Base-by-base conservation (phyloP, 2,113 vertebrate species). In the Setophaga coronata region DNA sequence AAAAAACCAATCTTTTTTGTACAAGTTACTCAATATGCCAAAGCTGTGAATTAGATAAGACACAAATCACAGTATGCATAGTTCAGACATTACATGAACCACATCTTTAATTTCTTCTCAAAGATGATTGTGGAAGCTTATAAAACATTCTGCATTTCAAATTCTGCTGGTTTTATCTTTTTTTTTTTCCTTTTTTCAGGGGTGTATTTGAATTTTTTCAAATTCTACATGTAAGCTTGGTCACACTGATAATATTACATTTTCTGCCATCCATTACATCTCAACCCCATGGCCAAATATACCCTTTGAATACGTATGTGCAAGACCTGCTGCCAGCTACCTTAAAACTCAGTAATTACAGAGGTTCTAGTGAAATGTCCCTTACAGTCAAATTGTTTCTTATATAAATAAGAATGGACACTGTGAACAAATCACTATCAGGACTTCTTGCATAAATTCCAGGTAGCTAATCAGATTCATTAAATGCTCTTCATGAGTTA, bases 61-160 rank as follows among this genome's bases (percentile, higher is more conserved):
- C 50, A 13, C 18, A 67, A 89, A 79, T 71, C 20, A 16, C 88
- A 65, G 38, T 31, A 26, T 62, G 62, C 8, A 8, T 93, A 60
- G 18, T 60, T 92, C 42, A 58, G 40, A 60, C 58, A 79, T 87
- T 7, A 77, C 78, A 83, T 58, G 42, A 83, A 36, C 54, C 50
- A 90, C 51, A 17, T 73, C 50, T 81, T 82, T 83, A 67, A 66
- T 79, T 90, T 95, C 56, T 88, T 81, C 62, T 93, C 88, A 76
- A 43, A 96, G 77, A 57, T 95, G 65, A 34, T 42, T 93, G 60
- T 93, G 82, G 43, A 91, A 96, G 85, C 82, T 66, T 73, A 71
- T 20, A 18, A 31, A 77, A 88, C 34, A 78, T 88, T 91, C 33
- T 13, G 69, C 6, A 73, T 77, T 95, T 94, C 34, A 33, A 71